A percentile compares a stretch with the other conserved stretches of the same genome.
phyloP scores from a whole-genome alignment of 2,888 invertebrate species.

The Sinhomidia bicolor region DNA sequence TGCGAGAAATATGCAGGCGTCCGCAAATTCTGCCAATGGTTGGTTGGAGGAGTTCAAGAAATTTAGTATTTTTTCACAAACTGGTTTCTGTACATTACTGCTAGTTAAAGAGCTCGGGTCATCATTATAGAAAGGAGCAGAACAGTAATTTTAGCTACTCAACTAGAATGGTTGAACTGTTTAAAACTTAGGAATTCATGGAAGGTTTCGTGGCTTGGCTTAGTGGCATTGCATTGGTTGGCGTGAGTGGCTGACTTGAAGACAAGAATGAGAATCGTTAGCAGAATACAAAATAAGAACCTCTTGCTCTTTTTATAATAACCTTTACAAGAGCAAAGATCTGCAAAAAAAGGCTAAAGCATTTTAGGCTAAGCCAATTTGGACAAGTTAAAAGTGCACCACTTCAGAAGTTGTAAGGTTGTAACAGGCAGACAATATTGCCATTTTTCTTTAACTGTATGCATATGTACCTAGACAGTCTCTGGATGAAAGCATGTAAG shows the following conservation, averaged over 20 bases:
- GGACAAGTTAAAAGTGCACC: not conserved
- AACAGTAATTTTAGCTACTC: not conserved
- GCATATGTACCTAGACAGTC: too few species aligned
- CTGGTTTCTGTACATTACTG: too few species aligned
- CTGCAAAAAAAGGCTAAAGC: not conserved
- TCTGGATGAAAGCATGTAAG: too few species aligned
- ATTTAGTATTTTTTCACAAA: too few species aligned
- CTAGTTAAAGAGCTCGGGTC: too few species aligned
- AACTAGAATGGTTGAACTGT: not conserved
- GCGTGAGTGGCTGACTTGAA: not conserved
- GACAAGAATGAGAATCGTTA: not conserved
- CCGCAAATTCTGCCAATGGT: too few species aligned
- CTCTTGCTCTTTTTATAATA: too few species aligned
- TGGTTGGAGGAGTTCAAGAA: too few species aligned
- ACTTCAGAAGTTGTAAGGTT: not conserved
- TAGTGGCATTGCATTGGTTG: slow-evolving; percentile 12
- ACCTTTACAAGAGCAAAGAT: not conserved
- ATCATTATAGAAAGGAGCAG: too few species aligned
- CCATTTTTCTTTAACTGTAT: too few species aligned
- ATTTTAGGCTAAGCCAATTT: too few species aligned
- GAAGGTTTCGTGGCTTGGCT: slow-evolving; percentile 54
- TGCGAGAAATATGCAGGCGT: too few species aligned
- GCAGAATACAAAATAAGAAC: not conserved
- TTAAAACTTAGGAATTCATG: slow-evolving; percentile 23
- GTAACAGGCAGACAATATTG: not conserved